Percentiles rank a stretch among this genome's conserved stretches.
phyloP scores from a whole-genome alignment of 2,888 invertebrate genomes.

The Cepaea hortensis region DNA sequence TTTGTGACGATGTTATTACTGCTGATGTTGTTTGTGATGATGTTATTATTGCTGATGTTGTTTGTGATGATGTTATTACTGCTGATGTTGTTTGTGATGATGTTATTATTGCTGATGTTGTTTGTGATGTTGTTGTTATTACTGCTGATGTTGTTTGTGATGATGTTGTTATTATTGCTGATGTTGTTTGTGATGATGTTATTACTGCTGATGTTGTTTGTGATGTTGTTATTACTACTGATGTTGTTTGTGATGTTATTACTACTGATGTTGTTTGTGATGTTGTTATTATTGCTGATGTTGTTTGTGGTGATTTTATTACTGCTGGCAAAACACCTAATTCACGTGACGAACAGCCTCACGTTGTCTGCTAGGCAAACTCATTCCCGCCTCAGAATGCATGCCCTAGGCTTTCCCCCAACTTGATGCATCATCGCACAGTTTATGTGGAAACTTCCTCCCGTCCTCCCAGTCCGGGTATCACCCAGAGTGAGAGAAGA shows the following conservation, averaged over 20 bases:
- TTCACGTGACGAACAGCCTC: too few species aligned
- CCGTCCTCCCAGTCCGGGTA: too few species aligned
- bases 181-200: background rate
- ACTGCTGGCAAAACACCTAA: too few species aligned
- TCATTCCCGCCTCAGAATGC: too few species aligned
- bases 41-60: background rate
- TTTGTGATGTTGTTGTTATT: background rate
- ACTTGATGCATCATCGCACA: too few species aligned
- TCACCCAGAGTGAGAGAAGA: too few species aligned
- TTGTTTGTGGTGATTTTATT: too few species aligned
- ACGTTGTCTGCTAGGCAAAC: too few species aligned
- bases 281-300: background rate
- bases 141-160: background rate
- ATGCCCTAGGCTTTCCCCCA: too few species aligned
- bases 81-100: background rate
- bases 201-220: background rate
- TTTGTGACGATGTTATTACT: background rate
- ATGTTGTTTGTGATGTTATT: conserved; percentile 5
- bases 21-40: background rate
- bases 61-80: background rate
- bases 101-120: background rate
- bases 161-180: background rate
- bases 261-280: conserved; percentile 17
- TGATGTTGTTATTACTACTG: background rate
- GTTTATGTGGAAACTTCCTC: too few species aligned